Conservation (phyloP, 2,888 invertebrate species). For the Aethes cnicana region DNA sequence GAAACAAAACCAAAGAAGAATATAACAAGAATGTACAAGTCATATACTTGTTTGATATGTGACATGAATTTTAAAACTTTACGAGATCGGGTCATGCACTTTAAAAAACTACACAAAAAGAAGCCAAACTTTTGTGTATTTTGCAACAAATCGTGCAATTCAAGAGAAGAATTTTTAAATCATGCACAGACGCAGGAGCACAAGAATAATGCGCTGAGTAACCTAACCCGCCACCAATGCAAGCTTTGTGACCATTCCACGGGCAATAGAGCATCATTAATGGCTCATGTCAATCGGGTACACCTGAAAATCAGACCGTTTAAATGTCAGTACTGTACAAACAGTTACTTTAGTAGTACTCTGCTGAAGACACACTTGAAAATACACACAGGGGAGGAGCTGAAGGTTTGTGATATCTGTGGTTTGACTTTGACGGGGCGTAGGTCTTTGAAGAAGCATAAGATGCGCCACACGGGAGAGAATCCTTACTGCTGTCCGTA, state of each 20-base stretch:
- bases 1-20: neutral
- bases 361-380: conserved; percentile 19
- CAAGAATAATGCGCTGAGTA: conserved; percentile 1
- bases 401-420: conserved; percentile 23
- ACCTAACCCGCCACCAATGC: conserved; percentile 8
- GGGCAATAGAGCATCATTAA: conserved; percentile 1
- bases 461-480: conserved; percentile 18
- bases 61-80: conserved; percentile 4
- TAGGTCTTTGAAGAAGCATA: conserved; percentile 22
- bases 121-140: conserved; percentile 23
- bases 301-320: conserved; percentile 22
- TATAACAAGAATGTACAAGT: neutral
- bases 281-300: conserved; percentile 17
- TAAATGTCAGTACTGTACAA: conserved; percentile 16
- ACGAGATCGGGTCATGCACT: conserved; percentile 5
- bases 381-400: conserved; percentile 13
- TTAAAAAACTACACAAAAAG: conserved; percentile 15
- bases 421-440: conserved; percentile 15
- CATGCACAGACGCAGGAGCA: conserved; percentile 22
- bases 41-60: conserved; percentile 13
- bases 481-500: conserved; percentile 15
- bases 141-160: conserved; percentile 19
- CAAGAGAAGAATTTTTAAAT: conserved; percentile 12
- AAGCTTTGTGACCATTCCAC: conserved; percentile 13
- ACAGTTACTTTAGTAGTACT: conserved; percentile 10